These are phyloP conservation scores for Hucho hucho DNA, from an alignment of 2,113 vertebrate species.

Conservation along the genomic window DNA sequence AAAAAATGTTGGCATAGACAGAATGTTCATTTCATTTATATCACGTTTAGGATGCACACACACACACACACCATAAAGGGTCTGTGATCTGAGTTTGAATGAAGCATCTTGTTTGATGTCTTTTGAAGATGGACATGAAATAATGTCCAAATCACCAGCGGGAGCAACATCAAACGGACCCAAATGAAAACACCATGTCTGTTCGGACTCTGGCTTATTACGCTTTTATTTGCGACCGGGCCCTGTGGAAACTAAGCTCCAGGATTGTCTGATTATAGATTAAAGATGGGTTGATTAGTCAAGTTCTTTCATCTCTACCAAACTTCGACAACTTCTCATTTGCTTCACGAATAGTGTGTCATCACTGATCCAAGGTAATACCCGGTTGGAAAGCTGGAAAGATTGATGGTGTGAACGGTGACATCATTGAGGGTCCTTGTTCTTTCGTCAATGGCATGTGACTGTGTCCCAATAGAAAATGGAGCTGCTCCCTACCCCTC, in stretches of 20 bases:
- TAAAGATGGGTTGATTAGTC: slow-evolving; percentile 62
- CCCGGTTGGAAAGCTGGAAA: not conserved
- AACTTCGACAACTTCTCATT: slow-evolving; percentile 53
- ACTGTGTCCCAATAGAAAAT: too few species aligned
- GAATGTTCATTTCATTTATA: slow-evolving; percentile 19
- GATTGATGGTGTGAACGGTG: not conserved
- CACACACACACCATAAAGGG: not conserved
- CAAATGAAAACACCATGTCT: slow-evolving; percentile 68
- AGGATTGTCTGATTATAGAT: slow-evolving; percentile 49
- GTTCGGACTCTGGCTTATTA: slow-evolving; percentile 51
- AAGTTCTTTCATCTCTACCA: slow-evolving; percentile 62
- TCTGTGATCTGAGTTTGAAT: slow-evolving; percentile 63
- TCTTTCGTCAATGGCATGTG: too few species aligned
- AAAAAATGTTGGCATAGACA: slow-evolving; percentile 13
- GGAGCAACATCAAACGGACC: slow-evolving; percentile 65
- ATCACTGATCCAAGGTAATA: too few species aligned
- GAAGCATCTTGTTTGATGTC: slow-evolving; percentile 67
- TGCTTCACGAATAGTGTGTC: slow-evolving; percentile 29
- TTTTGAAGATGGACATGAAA: slow-evolving; percentile 73
- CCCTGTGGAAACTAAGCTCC: slow-evolving; percentile 39
- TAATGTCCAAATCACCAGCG: slow-evolving; percentile 70
- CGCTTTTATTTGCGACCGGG: slow-evolving; percentile 54
- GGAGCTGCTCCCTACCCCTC: not conserved
- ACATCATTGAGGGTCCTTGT: not conserved
- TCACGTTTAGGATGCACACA: slow-evolving; percentile 1